Percentiles rank a stretch among this genome's conserved stretches.
phyloP scores from a whole-genome alignment of 2,888 invertebrate genomes.

The Pasiphila rectangulata region DNA sequence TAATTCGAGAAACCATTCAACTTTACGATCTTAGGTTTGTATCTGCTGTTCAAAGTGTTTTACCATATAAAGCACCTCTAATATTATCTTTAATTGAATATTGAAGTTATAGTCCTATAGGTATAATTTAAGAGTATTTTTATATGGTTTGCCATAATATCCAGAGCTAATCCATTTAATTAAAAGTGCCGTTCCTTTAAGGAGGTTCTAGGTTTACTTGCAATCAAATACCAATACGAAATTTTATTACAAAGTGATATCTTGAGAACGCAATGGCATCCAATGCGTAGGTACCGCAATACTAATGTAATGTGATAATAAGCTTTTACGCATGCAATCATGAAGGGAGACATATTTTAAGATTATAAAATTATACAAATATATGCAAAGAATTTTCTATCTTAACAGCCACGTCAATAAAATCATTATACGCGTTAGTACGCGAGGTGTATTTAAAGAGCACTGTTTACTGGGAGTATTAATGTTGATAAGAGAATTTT shows the following conservation, averaged over 20 bases:
- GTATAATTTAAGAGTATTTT: constrained; percentile 11
- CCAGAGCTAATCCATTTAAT: constrained; percentile 18
- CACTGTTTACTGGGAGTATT: constrained; percentile 25
- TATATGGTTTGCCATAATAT: constrained; percentile 6
- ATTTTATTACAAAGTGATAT: constrained; percentile 30
- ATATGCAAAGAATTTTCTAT: constrained; percentile 35
- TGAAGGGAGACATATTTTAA: constrained; percentile 28
- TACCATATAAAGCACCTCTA: constrained; percentile 21
- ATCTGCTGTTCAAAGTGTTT: constrained; percentile 23
- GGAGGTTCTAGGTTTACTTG: constrained; percentile 15
- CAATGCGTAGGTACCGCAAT: constrained; percentile 22
- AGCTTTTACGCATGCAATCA: constrained; percentile 27
- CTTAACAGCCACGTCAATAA: constrained; percentile 32
- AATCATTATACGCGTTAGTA: constrained; percentile 29
- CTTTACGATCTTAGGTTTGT: constrained; percentile 24
- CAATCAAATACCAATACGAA: constrained; percentile 19
- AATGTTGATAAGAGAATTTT: constrained; percentile 41
- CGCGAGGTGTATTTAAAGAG: constrained; percentile 32
- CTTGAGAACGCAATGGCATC: constrained; percentile 19
- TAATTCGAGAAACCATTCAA: constrained; percentile 25
- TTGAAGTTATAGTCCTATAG: constrained; percentile 15
- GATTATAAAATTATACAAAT: constrained; percentile 35
- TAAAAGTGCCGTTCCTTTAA: constrained; percentile 27
- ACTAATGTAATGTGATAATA: constrained; percentile 30
- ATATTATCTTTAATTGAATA: constrained; percentile 23